Evolutionary conservation across 2,113 vertebrate genomes (phyloP), one percentile per base, ranked within the genome.

Genomic region (Triplophysa dalaica): DNA sequence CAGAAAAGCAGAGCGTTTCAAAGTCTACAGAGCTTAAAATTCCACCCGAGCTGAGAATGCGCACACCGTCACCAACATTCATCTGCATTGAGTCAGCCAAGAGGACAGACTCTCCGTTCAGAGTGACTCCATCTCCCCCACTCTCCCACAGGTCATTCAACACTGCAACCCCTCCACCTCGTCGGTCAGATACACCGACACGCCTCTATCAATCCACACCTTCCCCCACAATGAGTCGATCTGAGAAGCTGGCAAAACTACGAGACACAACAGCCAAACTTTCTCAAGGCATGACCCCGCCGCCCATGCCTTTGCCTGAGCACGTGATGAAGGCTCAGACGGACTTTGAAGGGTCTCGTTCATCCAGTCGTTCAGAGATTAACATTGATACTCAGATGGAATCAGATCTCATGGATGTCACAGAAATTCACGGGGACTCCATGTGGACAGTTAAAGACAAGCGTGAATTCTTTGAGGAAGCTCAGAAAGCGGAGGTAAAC

Each of bases 41-140:
- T 29, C 82, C 88, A 68, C 92, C 93, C 69, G 93, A 94, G 0
- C 85, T 94, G 1, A 93, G 91, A 89, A 94, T 92, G 82, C 89
- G 94, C 12, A 92, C 94, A 0, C 93, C 94, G 0, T 98, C 96
- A 0, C 96, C 96, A 19, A 95, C 95, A 4, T 98, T 93, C 58
- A 97, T 98, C 29, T 97, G 92, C 6, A 96, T 98, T 16, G 96
- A 97, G 64, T 96, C 95, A 0, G 91, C 89, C 1, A 89, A 93
- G 60, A 86, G 88, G 77, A 86, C 93, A 8, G 94, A 95, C 67
- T 92, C 91, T 0, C 91, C 95, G 1, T 77, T 92, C 0, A 86
- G 86, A 38, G 90, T 92, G 21, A 88, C 88, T 14, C 87, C 89
- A 3, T 92, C 93, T 38, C 94, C 92, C 5, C 92, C 90, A 1